Conservation (phyloP, 2,113 vertebrate species). For the Cryptotis parvus region DNA sequence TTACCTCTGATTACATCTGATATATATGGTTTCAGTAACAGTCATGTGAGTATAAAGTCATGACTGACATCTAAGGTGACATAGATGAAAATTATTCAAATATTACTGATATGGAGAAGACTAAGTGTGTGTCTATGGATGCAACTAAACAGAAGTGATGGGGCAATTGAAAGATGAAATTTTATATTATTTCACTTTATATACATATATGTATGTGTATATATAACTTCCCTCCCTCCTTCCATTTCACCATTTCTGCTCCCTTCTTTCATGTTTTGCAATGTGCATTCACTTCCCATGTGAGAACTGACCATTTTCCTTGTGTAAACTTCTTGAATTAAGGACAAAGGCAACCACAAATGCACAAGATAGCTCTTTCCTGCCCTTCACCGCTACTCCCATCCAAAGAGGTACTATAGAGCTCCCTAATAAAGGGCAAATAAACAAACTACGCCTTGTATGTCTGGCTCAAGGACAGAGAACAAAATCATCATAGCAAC, state of each 20-base stretch:
- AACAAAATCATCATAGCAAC: constrained; percentile 2
- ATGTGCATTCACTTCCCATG: neutral
- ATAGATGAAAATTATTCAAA: neutral
- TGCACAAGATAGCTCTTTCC: neutral
- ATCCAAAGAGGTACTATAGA: neutral
- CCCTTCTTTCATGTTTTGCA: neutral
- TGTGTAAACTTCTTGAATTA: neutral
- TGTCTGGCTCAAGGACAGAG: neutral
- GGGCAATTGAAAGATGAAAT: neutral
- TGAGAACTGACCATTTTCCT: neutral
- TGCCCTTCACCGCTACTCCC: neutral
- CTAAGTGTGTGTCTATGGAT: neutral
- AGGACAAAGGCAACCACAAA: neutral
- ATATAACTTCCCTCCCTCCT: neutral
- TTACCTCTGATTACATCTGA: neutral
- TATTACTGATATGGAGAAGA: neutral
- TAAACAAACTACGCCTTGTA: neutral
- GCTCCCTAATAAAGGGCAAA: neutral
- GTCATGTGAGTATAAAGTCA: neutral
- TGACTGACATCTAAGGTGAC: constrained; percentile 39
- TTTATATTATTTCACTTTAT: neutral
- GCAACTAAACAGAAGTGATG: neutral
- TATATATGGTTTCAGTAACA: constrained; percentile 12
- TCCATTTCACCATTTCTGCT: too few relatives aligned
- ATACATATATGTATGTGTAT: too few relatives aligned